Conservation (phyloP, 35 echinoderm and acorn worm genomes). For the Acanthaster planci region DNA sequence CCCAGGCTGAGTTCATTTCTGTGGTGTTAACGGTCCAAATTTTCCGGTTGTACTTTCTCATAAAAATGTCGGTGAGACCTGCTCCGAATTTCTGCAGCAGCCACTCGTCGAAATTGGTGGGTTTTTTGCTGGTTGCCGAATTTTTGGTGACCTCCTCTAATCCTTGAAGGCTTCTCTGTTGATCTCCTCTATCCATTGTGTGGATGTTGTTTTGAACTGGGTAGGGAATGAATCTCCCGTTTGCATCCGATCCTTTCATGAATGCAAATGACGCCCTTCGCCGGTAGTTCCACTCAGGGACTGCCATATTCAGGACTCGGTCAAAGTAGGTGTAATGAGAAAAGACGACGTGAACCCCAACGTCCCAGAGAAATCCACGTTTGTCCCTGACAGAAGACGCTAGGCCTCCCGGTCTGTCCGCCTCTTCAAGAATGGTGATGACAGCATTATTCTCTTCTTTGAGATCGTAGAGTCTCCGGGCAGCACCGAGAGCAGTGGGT, state of each 20-base stretch:
- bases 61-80: conserved; percentile 36
- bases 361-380: conserved; percentile 50
- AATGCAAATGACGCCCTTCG: conserved; percentile 43
- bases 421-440: conserved; percentile 42
- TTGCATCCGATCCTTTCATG: conserved; percentile 42
- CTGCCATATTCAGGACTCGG: conserved; percentile 13
- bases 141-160: conserved; percentile 19
- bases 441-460: not conserved
- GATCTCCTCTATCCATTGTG: conserved; percentile 22
- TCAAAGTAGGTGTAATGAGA: conserved; percentile 47
- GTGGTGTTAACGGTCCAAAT: conserved; percentile 39
- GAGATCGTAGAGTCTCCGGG: conserved; percentile 8
- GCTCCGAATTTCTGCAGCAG: conserved; percentile 31
- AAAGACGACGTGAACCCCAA: conserved; percentile 52
- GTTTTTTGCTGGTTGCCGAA: not conserved
- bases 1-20: conserved; percentile 44
- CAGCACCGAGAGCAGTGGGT: conserved; percentile 13
- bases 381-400: conserved; percentile 38
- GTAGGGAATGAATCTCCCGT: conserved; percentile 36
- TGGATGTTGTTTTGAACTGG: conserved; percentile 53
- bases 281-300: conserved; percentile 45
- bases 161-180: conserved; percentile 25
- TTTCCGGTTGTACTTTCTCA: conserved; percentile 56
- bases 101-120: conserved; percentile 49
- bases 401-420: conserved; percentile 28